Evolutionary conservation across 1,140 invertebrate genomes (phyloP), one percentile per base, ranked within the genome.

Genomic region (Aphelinus certus): DNA sequence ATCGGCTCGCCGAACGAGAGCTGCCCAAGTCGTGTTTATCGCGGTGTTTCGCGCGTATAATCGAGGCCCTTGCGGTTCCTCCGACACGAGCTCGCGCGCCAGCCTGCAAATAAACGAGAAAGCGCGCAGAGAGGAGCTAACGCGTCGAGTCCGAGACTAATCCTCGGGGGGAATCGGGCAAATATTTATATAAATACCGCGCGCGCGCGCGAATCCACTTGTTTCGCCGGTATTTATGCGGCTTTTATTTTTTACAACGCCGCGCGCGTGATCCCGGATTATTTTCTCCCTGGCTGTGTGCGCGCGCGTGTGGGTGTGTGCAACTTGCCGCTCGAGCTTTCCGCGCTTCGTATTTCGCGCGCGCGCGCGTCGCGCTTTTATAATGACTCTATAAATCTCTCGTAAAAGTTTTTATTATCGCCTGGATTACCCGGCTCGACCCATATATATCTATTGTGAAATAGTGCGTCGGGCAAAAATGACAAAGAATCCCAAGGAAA

Each of bases 381-480:
- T 70, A 61, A 60, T 70, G 46, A 70, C 68, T 68, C 66, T 70
- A 70, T 70, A 70, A 70, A 70, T 70, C 68, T 70, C 68, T 7
- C 47, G 68, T 70, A 70, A 70, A 70, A 60, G 56, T 61, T 70
- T 61, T 70, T 70, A 70, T 70, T 42, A 61, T 60, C 53, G 43
- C 57, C n/a, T 43, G 56, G 68, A 70, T 61, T 51, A 51, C 42
- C 26, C 26, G 26, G 26, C 26, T 26, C 26, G 26, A 55, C n/a
- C 51, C 26, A 45, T 66, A 6, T 60, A 51, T 60, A 69, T 48
- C 47, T 58, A 60, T 70, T 45, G 68, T 51, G 26, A 70, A 70
- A 70, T 70, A 61, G 47, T 42, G 68, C 57, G 57, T 58, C 47
- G 10, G 26, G 26, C 26, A 57, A 68, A 68, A 68, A 67, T 2